Evolutionary conservation across 2,888 invertebrate species (phyloP), one percentile per base, ranked within the genome.

Genomic region (Monoplex corrugatus): DNA sequence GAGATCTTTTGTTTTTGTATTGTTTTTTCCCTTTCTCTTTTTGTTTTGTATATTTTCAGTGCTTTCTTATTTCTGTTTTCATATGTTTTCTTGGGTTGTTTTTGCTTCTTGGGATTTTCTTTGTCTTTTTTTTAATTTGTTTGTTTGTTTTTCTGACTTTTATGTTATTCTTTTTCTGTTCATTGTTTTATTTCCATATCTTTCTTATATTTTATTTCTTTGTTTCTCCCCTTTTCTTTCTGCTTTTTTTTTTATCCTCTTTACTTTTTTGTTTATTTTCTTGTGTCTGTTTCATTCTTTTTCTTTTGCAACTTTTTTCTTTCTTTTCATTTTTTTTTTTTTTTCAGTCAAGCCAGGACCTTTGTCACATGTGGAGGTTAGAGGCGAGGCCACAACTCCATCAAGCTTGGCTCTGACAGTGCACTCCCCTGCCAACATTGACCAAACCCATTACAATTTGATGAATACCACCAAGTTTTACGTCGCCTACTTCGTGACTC

Each of bases 331-430:
- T 35, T 32, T 75, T 75, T 75, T 16, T 40, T 5, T 8, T n/a
- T 80, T 2, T 80, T 44, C 82, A 83, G 84, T 84, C 19, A 84
- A 84, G 32, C 50, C 84, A 10, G 50, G 84, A 2, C 50, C 57
- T 2, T 19, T 50, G 57, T 80, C 78, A 2, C 5, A 43, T 19
- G 0, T 43, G 5, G 28, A 80, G 78, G 43, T 80, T 1, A 5
- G 23, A 28, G 28, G 5, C 3, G 43, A 80, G 2, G 5, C 5
- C 35, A 57, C 38, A 50, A 57, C 19, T 19, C 19, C 50, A 0
- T 38, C 35, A 16, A 23, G 19, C 35, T 38, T 84, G 23, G 45
- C 50, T 6, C 2, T 84, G 50, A 57, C 8, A 0, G 84, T 57
- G 57, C 28, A 1, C 2, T 35, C 38, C 35, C 84, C 84, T 19